Conservation (phyloP, 2,888 invertebrate genomes). For the Linnaemya vulpina region DNA sequence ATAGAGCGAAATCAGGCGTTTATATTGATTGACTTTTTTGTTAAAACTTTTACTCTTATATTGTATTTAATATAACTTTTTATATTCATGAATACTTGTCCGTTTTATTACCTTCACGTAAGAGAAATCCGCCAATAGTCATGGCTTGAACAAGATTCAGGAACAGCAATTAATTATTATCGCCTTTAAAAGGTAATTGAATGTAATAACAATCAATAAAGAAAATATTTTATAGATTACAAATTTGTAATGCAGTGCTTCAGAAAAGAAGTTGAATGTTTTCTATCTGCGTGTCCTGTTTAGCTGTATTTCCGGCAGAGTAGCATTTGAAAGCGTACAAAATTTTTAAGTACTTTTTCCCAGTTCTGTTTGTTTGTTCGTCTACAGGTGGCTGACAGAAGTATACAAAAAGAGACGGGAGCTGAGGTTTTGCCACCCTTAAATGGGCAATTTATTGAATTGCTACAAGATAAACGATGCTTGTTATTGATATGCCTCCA, state of each 20-base stretch:
- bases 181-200: slow-evolving; percentile 21
- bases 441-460: slow-evolving; percentile 54
- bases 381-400: slow-evolving; percentile 58
- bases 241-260: slow-evolving; percentile 38
- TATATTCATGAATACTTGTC: too few relatives aligned
- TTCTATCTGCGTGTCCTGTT: not conserved
- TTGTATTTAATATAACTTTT: too few relatives aligned
- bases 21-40: too few relatives aligned
- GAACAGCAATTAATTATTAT: not conserved
- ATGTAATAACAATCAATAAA: slow-evolving; percentile 58
- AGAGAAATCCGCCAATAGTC: too few relatives aligned
- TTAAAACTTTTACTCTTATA: too few relatives aligned
- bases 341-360: slow-evolving; percentile 69
- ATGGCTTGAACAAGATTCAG: too few relatives aligned
- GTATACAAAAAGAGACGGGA: not conserved
- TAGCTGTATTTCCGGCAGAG: slow-evolving; percentile 6
- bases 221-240: slow-evolving; percentile 53
- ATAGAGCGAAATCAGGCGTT: not conserved
- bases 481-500: slow-evolving; percentile 52
- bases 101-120: too few relatives aligned
- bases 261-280: not conserved
- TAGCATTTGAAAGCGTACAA: slow-evolving; percentile 52
- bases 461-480: slow-evolving; percentile 57
- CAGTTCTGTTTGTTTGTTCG: slow-evolving; percentile 22
- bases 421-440: not conserved